Evolutionary conservation across 2,113 vertebrate genomes (phyloP).

Genomic region (Fulmarus glacialis): DNA sequence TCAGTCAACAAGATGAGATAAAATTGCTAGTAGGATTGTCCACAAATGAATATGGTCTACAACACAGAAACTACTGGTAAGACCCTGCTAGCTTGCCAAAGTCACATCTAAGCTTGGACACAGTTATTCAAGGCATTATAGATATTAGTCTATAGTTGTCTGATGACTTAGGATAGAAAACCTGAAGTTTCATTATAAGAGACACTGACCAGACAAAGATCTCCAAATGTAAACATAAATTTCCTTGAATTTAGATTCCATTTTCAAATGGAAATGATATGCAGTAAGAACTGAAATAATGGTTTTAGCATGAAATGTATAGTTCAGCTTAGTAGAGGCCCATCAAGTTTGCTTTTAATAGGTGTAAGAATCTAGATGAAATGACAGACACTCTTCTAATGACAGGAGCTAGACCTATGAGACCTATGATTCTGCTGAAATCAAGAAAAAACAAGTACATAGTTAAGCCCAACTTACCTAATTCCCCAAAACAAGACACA

Average conservation of each 20-base stretch:
- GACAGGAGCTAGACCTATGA: background rate
- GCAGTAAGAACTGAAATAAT: background rate
- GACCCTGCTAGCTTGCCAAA: background rate
- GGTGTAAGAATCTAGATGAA: background rate
- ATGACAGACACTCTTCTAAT: background rate
- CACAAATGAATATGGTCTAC: background rate
- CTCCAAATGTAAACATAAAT: background rate
- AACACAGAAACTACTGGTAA: background rate
- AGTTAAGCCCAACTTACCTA: background rate
- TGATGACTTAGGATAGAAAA: background rate
- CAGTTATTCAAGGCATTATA: background rate
- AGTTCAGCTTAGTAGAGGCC: background rate
- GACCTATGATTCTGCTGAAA: background rate
- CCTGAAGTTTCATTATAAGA: background rate
- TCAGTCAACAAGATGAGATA: background rate
- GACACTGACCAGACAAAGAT: background rate
- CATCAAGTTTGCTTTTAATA: background rate
- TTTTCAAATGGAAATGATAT: background rate
- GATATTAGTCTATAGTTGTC: background rate
- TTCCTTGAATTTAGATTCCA: background rate
- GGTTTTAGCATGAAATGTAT: background rate
- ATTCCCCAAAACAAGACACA: background rate
- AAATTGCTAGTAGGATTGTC: background rate
- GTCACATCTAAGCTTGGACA: background rate
- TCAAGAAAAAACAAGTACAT: background rate